These are phyloP conservation scores for Stenoptilia bipunctidactyla DNA, from an alignment of 2,888 invertebrate genomes.

Conservation along the genomic window DNA sequence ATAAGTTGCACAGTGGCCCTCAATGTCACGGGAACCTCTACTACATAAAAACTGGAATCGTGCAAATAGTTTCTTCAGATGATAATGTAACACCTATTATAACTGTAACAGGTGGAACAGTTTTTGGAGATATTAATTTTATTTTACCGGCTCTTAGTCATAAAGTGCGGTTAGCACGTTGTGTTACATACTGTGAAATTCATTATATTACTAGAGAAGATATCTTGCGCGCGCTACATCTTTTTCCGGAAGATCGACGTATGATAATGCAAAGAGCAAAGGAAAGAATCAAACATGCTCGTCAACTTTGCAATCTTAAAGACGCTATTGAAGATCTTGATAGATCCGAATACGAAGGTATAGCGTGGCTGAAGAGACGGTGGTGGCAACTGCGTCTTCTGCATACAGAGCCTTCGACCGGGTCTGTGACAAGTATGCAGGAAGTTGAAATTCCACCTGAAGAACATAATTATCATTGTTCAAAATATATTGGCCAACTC, in stretches of 20 bases:
- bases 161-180: slow-evolving; percentile 28
- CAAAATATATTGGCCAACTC: slow-evolving; percentile 53
- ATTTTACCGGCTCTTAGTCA: slow-evolving; percentile 27
- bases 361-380: slow-evolving; percentile 43
- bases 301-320: slow-evolving; percentile 34
- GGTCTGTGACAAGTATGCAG: too few species aligned
- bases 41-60: slow-evolving; percentile 44
- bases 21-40: slow-evolving; percentile 29
- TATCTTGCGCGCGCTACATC: slow-evolving; percentile 31
- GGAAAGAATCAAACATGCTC: slow-evolving; percentile 38
- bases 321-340: slow-evolving; percentile 32
- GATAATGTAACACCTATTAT: slow-evolving; percentile 41
- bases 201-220: slow-evolving; percentile 25
- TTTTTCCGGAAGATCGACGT: slow-evolving; percentile 34
- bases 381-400: slow-evolving; percentile 45
- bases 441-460: slow-evolving; percentile 17
- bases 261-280: slow-evolving; percentile 25
- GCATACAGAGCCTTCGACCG: too few species aligned
- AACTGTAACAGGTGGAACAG: slow-evolving; percentile 41
- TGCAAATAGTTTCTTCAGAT: slow-evolving; percentile 42
- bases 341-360: slow-evolving; percentile 40
- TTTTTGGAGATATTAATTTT: slow-evolving; percentile 46
- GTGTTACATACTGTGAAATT: slow-evolving; percentile 48
- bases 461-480: slow-evolving; percentile 41
- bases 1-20: slow-evolving; percentile 34